phyloP scores from a whole-genome alignment of 2,797 vertebrate genomes.

The Moxostoma hubbsi region DNA sequence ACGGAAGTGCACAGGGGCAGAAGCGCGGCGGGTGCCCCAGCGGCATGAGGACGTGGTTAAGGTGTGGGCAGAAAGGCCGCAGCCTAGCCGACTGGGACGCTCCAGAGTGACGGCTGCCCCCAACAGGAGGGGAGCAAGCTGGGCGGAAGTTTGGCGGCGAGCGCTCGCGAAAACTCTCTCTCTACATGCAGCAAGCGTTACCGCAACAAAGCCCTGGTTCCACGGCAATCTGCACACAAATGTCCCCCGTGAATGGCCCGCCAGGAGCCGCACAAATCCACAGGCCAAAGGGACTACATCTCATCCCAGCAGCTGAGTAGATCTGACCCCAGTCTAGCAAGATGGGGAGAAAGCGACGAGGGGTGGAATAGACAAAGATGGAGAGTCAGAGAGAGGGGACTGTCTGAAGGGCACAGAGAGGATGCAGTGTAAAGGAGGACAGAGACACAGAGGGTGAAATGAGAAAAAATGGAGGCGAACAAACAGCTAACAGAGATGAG shows the following conservation, averaged over 20 bases:
- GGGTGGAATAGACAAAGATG: conserved; percentile 59
- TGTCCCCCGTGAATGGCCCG: conserved; percentile 73
- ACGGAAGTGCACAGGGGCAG: conserved; percentile 74
- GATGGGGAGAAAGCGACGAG: conserved; percentile 30
- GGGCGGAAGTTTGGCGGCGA: conserved; percentile 61
- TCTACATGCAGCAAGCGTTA: conserved; percentile 72
- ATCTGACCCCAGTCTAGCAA: conserved; percentile 70
- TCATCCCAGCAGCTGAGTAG: conserved; percentile 76
- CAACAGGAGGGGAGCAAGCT: conserved; percentile 5
- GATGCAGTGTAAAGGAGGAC: conserved; percentile 54
- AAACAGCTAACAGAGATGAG: conserved; percentile 49
- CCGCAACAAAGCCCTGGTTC: conserved; percentile 66
- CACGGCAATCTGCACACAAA: conserved; percentile 61
- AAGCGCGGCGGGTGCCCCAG: conserved; percentile 76
- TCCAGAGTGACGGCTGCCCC: conserved; percentile 80
- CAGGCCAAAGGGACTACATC: conserved; percentile 78
- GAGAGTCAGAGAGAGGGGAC: conserved; percentile 21
- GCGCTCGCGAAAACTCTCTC: conserved; percentile 67
- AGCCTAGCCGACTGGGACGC: conserved; percentile 77
- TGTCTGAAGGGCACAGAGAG: conserved; percentile 63
- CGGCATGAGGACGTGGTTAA: conserved; percentile 80
- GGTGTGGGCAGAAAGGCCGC: conserved; percentile 78
- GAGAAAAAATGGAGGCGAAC: conserved; percentile 54
- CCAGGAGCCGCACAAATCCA: conserved; percentile 79
- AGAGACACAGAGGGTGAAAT: conserved; percentile 63